Evolutionary conservation across 2,113 vertebrate genomes (phyloP), one percentile per base, ranked within the genome.

Genomic region (Pollachius pollachius): DNA sequence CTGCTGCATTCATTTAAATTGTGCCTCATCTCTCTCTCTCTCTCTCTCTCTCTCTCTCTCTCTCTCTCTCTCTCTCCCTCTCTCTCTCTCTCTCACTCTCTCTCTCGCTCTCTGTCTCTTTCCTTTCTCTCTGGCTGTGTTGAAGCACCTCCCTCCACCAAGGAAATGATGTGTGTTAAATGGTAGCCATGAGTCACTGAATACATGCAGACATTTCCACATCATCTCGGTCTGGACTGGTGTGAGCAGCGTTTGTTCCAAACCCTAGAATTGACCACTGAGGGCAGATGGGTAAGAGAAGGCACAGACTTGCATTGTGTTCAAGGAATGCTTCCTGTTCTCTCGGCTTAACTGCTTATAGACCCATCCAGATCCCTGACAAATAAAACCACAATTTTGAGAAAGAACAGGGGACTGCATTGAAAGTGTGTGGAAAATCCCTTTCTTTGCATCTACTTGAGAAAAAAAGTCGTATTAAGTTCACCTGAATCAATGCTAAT

Each of bases 191-290:
- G 78, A 89, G 71, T 88, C 85, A 85, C 64, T 54, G 16, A 58
- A 73, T 67, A 65, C 52, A 64, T 60, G 78, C 76, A 85, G 83
- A 90, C 81, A 71, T 89, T 89, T 89, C 88, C 87, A 89, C 82
- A 81, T 84, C 37, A 71, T 59, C 64, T 13, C 30, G 56, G 81
- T 80, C 79, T 69, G 75, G 64, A 61, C 68, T 56, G 56, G 58
- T 81, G 83, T 77, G 76, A 81, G 73, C 61, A 54, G n/a, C 3
- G 74, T 75, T 78, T 84, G 81, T 77, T 70, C 4, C 57, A 64
- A 75, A 75, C 72, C 30, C 23, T 62, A 17, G 15, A 66, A 80
- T 74, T 77, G 70, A 76, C 77, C 70, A 12, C 52, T 57, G 67
- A 12, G 57, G 65, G 67, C 48, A 66, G 54, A 64, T 17, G 62